Evolutionary conservation across 2,888 invertebrate species (phyloP).

Genomic region (Laspeyria flexula): DNA sequence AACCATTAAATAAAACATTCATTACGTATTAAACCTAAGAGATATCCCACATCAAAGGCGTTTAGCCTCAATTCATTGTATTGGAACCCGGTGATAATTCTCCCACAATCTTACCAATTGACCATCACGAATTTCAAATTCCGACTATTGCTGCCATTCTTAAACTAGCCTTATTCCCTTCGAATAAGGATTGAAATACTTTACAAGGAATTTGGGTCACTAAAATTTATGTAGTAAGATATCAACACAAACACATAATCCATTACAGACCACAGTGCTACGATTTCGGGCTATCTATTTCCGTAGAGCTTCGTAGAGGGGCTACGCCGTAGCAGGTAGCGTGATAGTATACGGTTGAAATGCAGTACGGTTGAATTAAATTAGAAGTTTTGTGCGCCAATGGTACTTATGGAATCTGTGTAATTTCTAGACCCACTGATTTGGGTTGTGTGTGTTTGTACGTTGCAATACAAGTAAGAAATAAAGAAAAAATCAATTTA

Average conservation of each 20-base stretch:
- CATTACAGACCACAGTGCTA: conserved; percentile 28
- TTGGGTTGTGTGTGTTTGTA: too few species aligned
- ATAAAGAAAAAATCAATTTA: too few species aligned
- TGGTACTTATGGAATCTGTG: too few species aligned
- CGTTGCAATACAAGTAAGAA: too few species aligned
- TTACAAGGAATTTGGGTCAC: conserved; percentile 9
- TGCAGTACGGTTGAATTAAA: background rate
- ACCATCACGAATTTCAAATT: conserved; percentile 17
- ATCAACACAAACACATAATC: conserved; percentile 42
- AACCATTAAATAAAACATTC: background rate
- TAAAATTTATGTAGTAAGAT: conserved; percentile 34
- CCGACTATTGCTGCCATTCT: background rate
- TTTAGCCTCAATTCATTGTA: conserved; percentile 10
- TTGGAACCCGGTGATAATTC: conserved; percentile 24
- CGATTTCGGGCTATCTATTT: conserved; percentile 31
- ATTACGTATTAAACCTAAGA: background rate
- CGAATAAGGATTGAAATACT: conserved; percentile 7
- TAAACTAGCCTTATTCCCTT: conserved; percentile 10
- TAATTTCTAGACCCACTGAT: too few species aligned
- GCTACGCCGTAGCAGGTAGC: conserved; percentile 40
- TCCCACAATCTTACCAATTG: conserved; percentile 30
- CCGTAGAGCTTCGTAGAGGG: conserved; percentile 34
- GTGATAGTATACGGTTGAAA: too few species aligned
- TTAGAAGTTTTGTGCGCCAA: too few species aligned
- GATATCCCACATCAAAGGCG: background rate